These are phyloP conservation scores for Seriola quinqueradiata DNA, from an alignment of 2,113 vertebrate species.

Conservation along the genomic window DNA sequence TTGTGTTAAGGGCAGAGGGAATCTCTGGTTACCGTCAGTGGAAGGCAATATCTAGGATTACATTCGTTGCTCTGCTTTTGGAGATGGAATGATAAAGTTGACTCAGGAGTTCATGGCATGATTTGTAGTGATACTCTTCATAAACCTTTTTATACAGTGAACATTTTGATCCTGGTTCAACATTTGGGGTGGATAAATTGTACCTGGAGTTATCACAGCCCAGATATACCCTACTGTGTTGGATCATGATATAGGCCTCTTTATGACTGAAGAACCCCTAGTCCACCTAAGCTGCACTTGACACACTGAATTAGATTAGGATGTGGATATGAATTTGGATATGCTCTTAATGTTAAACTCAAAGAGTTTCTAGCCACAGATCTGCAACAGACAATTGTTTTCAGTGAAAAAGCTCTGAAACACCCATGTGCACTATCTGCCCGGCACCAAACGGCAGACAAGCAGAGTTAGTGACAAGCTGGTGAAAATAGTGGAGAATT, in stretches of 20 bases:
- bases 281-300: too few species aligned
- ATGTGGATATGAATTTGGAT: background rate
- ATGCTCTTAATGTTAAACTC: background rate
- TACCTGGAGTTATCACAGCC: background rate
- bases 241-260: background rate
- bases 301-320: background rate
- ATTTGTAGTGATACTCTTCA: slow-evolving; percentile 6
- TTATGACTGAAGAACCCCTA: background rate
- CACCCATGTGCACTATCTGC: background rate
- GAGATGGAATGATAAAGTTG: slow-evolving; percentile 46
- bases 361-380: too few species aligned
- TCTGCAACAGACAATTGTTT: background rate
- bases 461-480: background rate
- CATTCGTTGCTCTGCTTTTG: slow-evolving; percentile 51
- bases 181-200: background rate
- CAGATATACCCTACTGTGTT: background rate
- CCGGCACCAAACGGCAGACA: background rate
- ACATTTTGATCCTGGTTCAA: slow-evolving; percentile 2
- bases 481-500: background rate
- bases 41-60: slow-evolving; percentile 52
- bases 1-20: slow-evolving; percentile 70
- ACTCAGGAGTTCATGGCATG: slow-evolving; percentile 4
- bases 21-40: slow-evolving; percentile 63
- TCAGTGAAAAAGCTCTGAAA: too few species aligned
- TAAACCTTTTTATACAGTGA: background rate